A percentile compares a stretch with the other conserved stretches of the same genome.
phyloP scores from a whole-genome alignment of 2,113 vertebrate genomes.

The Pollachius pollachius region DNA sequence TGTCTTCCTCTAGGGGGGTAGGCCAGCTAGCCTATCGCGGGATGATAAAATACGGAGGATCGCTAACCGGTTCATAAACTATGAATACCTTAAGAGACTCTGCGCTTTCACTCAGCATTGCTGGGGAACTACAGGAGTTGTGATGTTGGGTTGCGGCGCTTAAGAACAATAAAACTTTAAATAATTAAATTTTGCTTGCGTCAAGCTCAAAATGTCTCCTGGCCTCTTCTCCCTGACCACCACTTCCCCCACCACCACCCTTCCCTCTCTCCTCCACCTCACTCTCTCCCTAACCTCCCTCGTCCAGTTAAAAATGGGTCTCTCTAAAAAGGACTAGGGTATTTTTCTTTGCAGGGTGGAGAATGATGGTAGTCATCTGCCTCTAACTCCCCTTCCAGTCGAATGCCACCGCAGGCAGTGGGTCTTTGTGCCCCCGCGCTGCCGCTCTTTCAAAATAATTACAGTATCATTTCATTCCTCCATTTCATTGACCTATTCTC shows the following conservation, averaged over 20 bases:
- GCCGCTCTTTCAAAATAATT: constrained; percentile 56
- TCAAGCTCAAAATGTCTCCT: constrained; percentile 36
- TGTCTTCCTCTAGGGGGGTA: not conserved
- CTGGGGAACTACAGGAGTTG: constrained; percentile 27
- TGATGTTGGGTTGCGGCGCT: constrained; percentile 33
- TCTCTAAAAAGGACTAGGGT: constrained; percentile 42
- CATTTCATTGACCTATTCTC: constrained; percentile 37
- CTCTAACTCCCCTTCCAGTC: constrained; percentile 59
- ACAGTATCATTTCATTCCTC: constrained; percentile 50
- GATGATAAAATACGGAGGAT: constrained; percentile 15
- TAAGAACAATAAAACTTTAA: constrained; percentile 35
- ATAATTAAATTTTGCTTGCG: constrained; percentile 38
- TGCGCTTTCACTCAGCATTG: constrained; percentile 21
- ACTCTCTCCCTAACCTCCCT: constrained; percentile 15
- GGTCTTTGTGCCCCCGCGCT: constrained; percentile 44
- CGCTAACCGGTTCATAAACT: constrained; percentile 29
- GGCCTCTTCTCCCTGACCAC: constrained; percentile 8
- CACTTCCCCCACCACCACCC: not conserved
- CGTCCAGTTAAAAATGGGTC: constrained; percentile 45
- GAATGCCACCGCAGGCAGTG: constrained; percentile 34
- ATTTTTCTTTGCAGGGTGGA: constrained; percentile 42
- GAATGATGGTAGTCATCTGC: constrained; percentile 63
- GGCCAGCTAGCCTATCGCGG: not conserved
- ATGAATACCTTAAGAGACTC: constrained; percentile 36
- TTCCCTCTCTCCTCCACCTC: not conserved